Evolutionary conservation across 64 coral and sea anemone species (phyloP).

Genomic region (Montipora efflorescens): DNA sequence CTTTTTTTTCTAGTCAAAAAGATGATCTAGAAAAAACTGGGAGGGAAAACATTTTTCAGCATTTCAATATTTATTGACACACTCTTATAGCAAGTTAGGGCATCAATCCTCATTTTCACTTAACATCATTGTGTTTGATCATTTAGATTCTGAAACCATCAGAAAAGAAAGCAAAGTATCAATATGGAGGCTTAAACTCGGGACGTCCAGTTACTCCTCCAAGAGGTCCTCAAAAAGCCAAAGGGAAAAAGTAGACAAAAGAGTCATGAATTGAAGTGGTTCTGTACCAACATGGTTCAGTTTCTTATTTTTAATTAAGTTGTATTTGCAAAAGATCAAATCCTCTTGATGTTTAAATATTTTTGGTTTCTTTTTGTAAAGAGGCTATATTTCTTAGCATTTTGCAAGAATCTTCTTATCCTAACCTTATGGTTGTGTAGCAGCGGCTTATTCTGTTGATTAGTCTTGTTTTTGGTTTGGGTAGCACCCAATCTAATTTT

Average conservation of each 20-base stretch:
- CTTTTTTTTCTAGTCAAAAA: too few relatives aligned
- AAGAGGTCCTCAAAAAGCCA: conserved; percentile 94
- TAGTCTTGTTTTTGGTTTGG: too few relatives aligned
- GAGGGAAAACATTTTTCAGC: too few relatives aligned
- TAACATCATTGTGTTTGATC: too few relatives aligned
- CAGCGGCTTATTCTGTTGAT: too few relatives aligned
- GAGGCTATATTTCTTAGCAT: not conserved
- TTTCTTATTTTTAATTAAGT: too few relatives aligned
- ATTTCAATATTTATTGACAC: too few relatives aligned
- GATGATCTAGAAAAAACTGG: too few relatives aligned
- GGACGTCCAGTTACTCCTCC: conserved; percentile 97
- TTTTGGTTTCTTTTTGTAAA: conserved; percentile 38
- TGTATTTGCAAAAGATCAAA: conserved; percentile 6
- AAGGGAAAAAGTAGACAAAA: conserved; percentile 80
- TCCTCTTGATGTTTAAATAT: conserved; percentile 35
- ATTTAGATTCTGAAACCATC: conserved; percentile 96
- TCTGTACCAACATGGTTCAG: not conserved
- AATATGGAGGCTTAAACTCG: conserved; percentile 98
- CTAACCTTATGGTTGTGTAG: too few relatives aligned
- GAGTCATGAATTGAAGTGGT: not conserved
- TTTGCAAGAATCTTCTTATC: not conserved
- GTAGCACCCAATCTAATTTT: too few relatives aligned
- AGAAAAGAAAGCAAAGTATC: conserved; percentile 99
- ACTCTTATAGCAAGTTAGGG: too few relatives aligned
- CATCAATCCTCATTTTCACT: too few relatives aligned